Base-by-base conservation (phyloP, 2,113 vertebrate species). In the Pollachius pollachius region DNA sequence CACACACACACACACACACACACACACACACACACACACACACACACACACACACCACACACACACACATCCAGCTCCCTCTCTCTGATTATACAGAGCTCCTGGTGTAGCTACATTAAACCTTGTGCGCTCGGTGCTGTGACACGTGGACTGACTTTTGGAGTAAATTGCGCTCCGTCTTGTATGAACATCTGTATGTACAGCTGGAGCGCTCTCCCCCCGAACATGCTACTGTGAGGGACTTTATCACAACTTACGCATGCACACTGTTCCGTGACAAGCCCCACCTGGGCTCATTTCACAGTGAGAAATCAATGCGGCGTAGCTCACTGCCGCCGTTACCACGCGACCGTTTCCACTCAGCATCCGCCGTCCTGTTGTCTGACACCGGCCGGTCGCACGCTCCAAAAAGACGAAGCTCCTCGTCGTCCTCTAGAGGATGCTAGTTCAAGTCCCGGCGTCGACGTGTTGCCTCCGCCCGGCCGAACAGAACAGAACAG, bases 181-280 rank as follows among this genome's bases (percentile, higher is more conserved):
- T 64, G 41, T 83, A 72, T 71, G 78, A 85, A 87, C 80, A 88
- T 84, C 83, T 88, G 81, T 76, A 84, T 62, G 52, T 81, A 78
- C 86, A 87, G 86, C 80, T 85, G 84, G 79, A 77, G 64, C 72
- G 5, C 37, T 41, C 37, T 41, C 6, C 37, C 37, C 37, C 37
- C 37, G 5, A 5, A 41, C 37, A 41, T 11, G 37, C 37, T 41
- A 41, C 37, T 11, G 37, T 41, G 37, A 41, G 37, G 6, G 37
- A 41, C 37, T 41, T 41, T 41, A 41, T 41, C 37, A 41, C 37
- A 11, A 11, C 37, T 41, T 7, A 56, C 54, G 12, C 54, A 56
- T 16, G 54, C 54, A 56, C 54, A 12, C 54, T 4, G 5, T 56
- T 56, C 1, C 5, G 37, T 41, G 37, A 41, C 37, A 41, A 41